Evolutionary conservation across 2,113 vertebrate species (phyloP).

Genomic region (Holacanthus passer): DNA sequence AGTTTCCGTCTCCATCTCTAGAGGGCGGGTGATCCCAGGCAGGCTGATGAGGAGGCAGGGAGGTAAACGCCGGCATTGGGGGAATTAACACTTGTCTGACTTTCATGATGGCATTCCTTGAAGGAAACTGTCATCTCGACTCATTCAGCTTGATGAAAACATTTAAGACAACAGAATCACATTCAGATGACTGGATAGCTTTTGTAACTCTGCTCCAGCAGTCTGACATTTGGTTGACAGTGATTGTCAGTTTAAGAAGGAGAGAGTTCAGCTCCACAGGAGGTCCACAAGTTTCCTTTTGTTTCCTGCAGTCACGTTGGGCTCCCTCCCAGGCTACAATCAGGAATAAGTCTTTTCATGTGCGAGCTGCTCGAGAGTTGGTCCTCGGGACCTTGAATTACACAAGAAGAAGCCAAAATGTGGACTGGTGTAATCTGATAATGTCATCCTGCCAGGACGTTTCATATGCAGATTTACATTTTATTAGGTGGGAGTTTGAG

Average conservation of each 20-base stretch:
- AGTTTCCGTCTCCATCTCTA: conserved; percentile 70
- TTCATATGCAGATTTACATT: conserved; percentile 29
- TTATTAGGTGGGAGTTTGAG: conserved; percentile 7
- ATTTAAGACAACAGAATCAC: not conserved
- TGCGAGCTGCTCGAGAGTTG: conserved; percentile 46
- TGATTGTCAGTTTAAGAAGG: conserved; percentile 29
- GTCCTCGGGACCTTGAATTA: conserved; percentile 42
- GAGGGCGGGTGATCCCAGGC: conserved; percentile 73
- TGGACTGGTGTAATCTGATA: not conserved
- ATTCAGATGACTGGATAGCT: conserved; percentile 38
- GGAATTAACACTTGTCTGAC: conserved; percentile 54
- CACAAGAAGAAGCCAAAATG: conserved; percentile 11
- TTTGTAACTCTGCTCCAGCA: conserved; percentile 21
- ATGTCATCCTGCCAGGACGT: not conserved
- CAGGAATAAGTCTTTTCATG: conserved; percentile 33
- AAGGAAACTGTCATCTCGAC: conserved; percentile 17
- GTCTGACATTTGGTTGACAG: conserved; percentile 38
- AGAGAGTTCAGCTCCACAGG: conserved; percentile 35
- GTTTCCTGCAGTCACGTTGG: conserved; percentile 57
- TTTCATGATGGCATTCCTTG: not conserved
- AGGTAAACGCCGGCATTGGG: conserved; percentile 33
- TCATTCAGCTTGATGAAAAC: conserved; percentile 10
- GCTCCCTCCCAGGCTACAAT: conserved; percentile 50
- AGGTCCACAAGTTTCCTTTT: conserved; percentile 46
- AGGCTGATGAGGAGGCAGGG: conserved; percentile 57